Evolutionary conservation across 2,888 invertebrate genomes (phyloP).

Genomic region (Parthenolecanium corni): DNA sequence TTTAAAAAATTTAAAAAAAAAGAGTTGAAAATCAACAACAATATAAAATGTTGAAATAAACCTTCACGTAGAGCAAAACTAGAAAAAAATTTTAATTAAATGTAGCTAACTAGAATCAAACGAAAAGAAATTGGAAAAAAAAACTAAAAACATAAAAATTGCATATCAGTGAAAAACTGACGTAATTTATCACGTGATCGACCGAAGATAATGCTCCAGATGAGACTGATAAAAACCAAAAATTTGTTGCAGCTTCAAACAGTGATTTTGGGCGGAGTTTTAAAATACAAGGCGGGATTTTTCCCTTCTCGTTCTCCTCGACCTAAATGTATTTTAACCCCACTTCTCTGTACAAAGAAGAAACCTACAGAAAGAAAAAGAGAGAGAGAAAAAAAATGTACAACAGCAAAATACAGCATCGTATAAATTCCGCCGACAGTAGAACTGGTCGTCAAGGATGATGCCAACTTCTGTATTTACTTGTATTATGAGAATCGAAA

Average conservation of each 20-base stretch:
- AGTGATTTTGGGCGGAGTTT: constrained; percentile 24
- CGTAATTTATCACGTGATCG: constrained; percentile 6
- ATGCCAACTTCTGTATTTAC: too few species aligned
- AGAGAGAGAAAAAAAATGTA: constrained; percentile 1
- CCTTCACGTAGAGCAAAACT: neutral
- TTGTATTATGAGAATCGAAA: too few species aligned
- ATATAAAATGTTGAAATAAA: neutral
- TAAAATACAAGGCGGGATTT: constrained; percentile 19
- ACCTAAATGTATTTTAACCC: constrained; percentile 13
- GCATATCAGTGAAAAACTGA: constrained; percentile 2
- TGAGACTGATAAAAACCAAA: constrained; percentile 24
- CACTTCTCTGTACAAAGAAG: constrained; percentile 7
- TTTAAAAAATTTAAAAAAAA: neutral
- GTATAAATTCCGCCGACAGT: neutral
- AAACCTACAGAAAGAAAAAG: neutral
- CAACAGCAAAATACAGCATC: neutral
- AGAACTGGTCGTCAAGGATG: too few species aligned
- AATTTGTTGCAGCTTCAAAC: constrained; percentile 27
- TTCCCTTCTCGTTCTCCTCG: constrained; percentile 10
- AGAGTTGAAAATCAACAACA: neutral
- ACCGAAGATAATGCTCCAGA: constrained; percentile 20
- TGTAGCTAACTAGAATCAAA: neutral
- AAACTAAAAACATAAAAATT: neutral
- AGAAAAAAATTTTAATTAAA: neutral
- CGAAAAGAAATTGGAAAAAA: neutral